Evolutionary conservation across 2,797 vertebrate species (phyloP), one percentile per base, ranked within the genome.

Genomic region (Botia kubotai): DNA sequence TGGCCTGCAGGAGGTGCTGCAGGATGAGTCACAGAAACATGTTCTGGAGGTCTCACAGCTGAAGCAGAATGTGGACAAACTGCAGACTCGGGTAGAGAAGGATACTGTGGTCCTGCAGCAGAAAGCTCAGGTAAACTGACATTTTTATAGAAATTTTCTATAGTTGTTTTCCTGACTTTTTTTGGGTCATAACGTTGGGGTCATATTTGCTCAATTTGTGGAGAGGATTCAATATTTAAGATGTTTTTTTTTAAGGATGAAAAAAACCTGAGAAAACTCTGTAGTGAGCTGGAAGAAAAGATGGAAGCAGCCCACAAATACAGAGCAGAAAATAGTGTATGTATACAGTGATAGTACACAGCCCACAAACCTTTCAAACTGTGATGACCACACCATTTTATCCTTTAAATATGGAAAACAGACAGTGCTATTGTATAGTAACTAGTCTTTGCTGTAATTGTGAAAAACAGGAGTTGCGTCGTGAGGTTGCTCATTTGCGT

Each of bases 71-170:
- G 84, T 94, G 2, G 88, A 89, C 0, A 60, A 85, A 4, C 91
- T 95, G 26, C 93, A 91, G 77, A 87, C 81, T 19, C 91, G 90
- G 87, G 88, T 91, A 0, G 88, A 94, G 55, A 94, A 88, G 71
- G 90, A 95, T 82, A 94, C 91, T 50, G 91, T 90, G 79, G 86
- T 87, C 0, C 86, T 97, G 85, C 94, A 94, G 87, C 89, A 94
- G 86, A 95, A 95, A 87, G 83, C 92, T 12, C 94, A 95, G 95
- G 97, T 98, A 83, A 91, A 88, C 58, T 33, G 33, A 33, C 33
- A 3, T 33, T 33, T 33, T 33, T 33, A 33, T 33, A 33, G 33
- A 33, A 33, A 3, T 5, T 33, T 33, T 33, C 33, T 19, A 43
- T 19, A 43, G 11, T 10, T 29, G 19, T 39, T 55, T 50, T n/a